These are phyloP conservation scores for Harpegnathos saltator DNA, from an alignment of 1,140 invertebrate genomes.

Conservation along the genomic window DNA sequence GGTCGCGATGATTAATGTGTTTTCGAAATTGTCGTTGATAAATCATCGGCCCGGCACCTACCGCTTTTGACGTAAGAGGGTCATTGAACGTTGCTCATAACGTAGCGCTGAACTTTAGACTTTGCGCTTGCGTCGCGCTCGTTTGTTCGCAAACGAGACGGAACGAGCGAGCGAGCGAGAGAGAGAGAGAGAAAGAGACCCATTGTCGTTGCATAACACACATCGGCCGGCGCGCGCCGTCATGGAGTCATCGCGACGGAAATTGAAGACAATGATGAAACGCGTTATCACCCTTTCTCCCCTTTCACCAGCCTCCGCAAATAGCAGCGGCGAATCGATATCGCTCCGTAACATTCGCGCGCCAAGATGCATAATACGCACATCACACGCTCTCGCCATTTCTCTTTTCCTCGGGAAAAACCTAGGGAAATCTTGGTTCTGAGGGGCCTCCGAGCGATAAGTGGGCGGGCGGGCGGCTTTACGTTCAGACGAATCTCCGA, in stretches of 20 bases:
- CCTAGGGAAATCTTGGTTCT: no score
- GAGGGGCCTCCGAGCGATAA: no score
- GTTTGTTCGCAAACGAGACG: no score
- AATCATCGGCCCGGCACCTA: conserved; percentile 20
- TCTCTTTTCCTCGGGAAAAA: no score
- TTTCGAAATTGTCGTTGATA: conserved; percentile 40
- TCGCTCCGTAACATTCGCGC: conserved; percentile 20
- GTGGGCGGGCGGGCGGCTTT: no score
- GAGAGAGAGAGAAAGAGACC: conserved; percentile 11
- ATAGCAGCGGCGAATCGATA: conserved; percentile 55
- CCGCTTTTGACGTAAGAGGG: conserved; percentile 55
- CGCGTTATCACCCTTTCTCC: conserved; percentile 44
- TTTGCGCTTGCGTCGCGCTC: conserved; percentile 1
- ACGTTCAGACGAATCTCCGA: no score
- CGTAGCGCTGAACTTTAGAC: conserved; percentile 62
- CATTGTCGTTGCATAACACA: conserved; percentile 56
- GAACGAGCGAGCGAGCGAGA: no score
- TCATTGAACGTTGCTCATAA: conserved; percentile 61
- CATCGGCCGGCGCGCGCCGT: background rate
- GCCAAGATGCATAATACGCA: conserved; percentile 4
- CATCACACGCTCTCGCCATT: no score
- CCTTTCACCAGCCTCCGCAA: conserved; percentile 38
- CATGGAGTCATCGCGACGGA: conserved; percentile 50
- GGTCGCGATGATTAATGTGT: conserved; percentile 4
- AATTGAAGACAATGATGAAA: conserved; percentile 64